phyloP scores from a whole-genome alignment of 1,140 invertebrate genomes.

The Choristoneura fumiferana region DNA sequence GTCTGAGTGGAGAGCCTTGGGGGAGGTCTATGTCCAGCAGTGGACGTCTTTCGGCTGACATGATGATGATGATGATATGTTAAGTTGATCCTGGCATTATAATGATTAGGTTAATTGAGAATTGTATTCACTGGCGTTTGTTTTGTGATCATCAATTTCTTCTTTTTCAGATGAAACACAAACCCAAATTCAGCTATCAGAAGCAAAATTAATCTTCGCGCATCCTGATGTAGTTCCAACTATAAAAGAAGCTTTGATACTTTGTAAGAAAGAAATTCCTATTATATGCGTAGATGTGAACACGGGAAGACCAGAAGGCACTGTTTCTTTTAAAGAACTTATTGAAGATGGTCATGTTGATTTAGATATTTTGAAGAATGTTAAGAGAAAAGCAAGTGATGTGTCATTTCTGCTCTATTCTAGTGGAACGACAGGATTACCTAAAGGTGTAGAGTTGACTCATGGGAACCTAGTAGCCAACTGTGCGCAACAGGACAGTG shows the following conservation, averaged over 20 bases:
- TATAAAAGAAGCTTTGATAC: slow-evolving; percentile 54
- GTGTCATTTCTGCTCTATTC: slow-evolving; percentile 80
- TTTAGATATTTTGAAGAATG: slow-evolving; percentile 47
- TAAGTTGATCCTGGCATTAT: no score
- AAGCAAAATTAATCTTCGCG: slow-evolving; percentile 82
- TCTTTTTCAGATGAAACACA: slow-evolving; percentile 84
- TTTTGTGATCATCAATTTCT: no score
- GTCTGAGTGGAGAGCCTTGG: no score
- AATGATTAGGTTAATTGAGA: no score
- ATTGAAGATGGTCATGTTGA: slow-evolving; percentile 55
- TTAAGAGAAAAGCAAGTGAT: slow-evolving; percentile 56
- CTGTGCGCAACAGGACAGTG: slow-evolving; percentile 21
- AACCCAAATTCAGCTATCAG: slow-evolving; percentile 81
- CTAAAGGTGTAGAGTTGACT: slow-evolving; percentile 90
- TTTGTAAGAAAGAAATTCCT: slow-evolving; percentile 62
- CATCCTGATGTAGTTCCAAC: slow-evolving; percentile 61
- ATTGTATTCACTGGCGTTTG: no score
- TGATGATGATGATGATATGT: no score
- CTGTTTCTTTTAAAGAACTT: slow-evolving; percentile 77
- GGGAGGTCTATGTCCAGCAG: no score
- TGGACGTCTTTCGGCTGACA: no score
- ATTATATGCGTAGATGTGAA: slow-evolving; percentile 62
- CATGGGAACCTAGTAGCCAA: slow-evolving; percentile 81
- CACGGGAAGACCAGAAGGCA: slow-evolving; percentile 56
- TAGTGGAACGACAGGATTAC: slow-evolving; percentile 90